Percentiles rank a stretch among this genome's conserved stretches.
These are phyloP conservation scores for Drosophila quinaria DNA, from an alignment of 2,888 invertebrate species.

Conservation along the genomic window DNA sequence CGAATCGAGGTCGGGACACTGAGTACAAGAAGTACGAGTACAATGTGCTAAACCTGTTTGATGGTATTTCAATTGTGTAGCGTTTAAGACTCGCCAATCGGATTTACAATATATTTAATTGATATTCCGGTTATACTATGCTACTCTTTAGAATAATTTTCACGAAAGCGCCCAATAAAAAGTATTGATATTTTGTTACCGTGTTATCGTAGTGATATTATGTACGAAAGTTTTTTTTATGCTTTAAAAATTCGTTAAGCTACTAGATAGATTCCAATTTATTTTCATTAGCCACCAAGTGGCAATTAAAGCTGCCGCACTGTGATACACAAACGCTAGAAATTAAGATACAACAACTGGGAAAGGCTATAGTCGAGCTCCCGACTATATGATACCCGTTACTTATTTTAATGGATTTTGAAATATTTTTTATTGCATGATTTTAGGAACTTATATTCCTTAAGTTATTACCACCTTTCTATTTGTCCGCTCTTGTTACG, in stretches of 20 bases:
- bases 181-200: neutral
- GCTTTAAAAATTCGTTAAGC: constrained; percentile 8
- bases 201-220: neutral
- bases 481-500: too few species aligned
- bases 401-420: too few species aligned
- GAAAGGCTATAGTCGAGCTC: too few species aligned
- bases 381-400: too few species aligned
- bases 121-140: neutral
- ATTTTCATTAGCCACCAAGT: constrained; percentile 46
- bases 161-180: neutral
- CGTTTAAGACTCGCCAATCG: neutral
- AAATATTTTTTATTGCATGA: too few species aligned
- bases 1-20: neutral
- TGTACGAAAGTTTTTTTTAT: neutral
- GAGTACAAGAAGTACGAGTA: neutral
- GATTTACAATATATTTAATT: neutral
- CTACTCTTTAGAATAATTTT: neutral
- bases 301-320: constrained; percentile 29
- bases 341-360: neutral
- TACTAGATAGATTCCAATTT: constrained; percentile 39
- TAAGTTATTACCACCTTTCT: too few species aligned
- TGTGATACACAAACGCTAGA: constrained; percentile 12
- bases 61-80: neutral
- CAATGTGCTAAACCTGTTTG: neutral
- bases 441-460: too few species aligned